Evolutionary conservation across 35 echinoderm and acorn worm genomes (phyloP).

Genomic region (Antedon bifida): DNA sequence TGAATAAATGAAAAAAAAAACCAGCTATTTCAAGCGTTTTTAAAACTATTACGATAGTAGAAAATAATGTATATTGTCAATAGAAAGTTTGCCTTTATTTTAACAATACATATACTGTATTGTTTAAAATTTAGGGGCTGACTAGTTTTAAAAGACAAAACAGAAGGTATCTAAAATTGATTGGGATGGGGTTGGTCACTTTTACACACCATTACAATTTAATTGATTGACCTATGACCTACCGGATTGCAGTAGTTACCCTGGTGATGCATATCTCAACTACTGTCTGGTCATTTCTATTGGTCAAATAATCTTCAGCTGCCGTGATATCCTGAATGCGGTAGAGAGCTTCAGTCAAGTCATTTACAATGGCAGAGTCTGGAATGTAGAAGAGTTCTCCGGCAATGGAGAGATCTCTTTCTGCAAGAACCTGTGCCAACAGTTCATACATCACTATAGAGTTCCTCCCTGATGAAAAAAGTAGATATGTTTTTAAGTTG

Average conservation of each 20-base stretch:
- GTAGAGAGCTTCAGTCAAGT: constrained; percentile 67
- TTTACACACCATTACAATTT: too few relatives aligned
- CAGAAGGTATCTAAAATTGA: too few relatives aligned
- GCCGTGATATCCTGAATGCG: constrained; percentile 76
- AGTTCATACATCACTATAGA: constrained; percentile 56
- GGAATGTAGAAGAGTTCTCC: constrained; percentile 89
- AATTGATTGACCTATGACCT: background rate
- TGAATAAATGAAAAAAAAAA: too few relatives aligned
- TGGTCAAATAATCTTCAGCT: constrained; percentile 58
- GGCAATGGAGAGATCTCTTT: constrained; percentile 60
- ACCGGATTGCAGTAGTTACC: constrained; percentile 92
- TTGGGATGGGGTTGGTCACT: too few relatives aligned
- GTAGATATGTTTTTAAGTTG: background rate
- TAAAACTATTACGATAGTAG: too few relatives aligned
- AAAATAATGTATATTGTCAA: too few relatives aligned
- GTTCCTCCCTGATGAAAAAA: background rate
- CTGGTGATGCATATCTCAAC: constrained; percentile 98
- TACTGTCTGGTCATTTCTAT: constrained; percentile 90
- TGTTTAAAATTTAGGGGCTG: too few relatives aligned
- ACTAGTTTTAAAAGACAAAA: too few relatives aligned
- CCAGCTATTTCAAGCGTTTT: too few relatives aligned
- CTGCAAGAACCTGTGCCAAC: constrained; percentile 69
- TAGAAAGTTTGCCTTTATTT: too few relatives aligned
- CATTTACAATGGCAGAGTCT: constrained; percentile 60
- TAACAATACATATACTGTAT: too few relatives aligned